Conservation (phyloP, 2,797 vertebrate species). For the Poeciliopsis infans region DNA sequence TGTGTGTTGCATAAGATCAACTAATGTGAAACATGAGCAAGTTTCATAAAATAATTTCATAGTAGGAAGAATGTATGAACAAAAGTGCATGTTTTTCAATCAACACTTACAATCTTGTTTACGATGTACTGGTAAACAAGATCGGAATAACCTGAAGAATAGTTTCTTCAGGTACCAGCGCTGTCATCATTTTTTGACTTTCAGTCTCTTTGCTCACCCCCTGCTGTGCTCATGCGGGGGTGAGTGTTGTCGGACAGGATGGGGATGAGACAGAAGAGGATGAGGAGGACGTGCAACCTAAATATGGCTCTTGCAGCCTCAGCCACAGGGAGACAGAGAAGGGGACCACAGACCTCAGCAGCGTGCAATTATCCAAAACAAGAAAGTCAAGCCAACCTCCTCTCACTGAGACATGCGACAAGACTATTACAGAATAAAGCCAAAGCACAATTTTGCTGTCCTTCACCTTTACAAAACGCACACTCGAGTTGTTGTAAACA, state of each 20-base stretch:
- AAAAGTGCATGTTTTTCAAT: conserved; percentile 26
- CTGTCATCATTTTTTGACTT: conserved; percentile 25
- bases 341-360: conserved; percentile 83
- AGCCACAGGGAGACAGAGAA: conserved; percentile 85
- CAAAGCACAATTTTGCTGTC: conserved; percentile 62
- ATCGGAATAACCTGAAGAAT: too few relatives aligned
- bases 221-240: conserved; percentile 28
- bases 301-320: conserved; percentile 80
- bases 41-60: conserved; percentile 21
- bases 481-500: conserved; percentile 8
- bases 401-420: conserved; percentile 76
- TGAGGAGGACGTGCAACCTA: conserved; percentile 78
- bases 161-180: conserved; percentile 24
- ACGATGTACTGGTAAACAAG: too few relatives aligned
- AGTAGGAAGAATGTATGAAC: conserved; percentile 39
- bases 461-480: conserved; percentile 39
- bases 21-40: conserved; percentile 13
- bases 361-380: conserved; percentile 88
- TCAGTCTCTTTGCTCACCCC: conserved; percentile 41
- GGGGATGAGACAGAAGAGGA: conserved; percentile 75
- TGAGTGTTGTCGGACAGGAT: conserved; percentile 59
- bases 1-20: not conserved
- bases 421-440: conserved; percentile 64
- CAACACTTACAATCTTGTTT: not conserved
- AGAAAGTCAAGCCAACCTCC: conserved; percentile 80